Conservation (phyloP, 2,797 vertebrate genomes). For the Rhinogobio ventralis region DNA sequence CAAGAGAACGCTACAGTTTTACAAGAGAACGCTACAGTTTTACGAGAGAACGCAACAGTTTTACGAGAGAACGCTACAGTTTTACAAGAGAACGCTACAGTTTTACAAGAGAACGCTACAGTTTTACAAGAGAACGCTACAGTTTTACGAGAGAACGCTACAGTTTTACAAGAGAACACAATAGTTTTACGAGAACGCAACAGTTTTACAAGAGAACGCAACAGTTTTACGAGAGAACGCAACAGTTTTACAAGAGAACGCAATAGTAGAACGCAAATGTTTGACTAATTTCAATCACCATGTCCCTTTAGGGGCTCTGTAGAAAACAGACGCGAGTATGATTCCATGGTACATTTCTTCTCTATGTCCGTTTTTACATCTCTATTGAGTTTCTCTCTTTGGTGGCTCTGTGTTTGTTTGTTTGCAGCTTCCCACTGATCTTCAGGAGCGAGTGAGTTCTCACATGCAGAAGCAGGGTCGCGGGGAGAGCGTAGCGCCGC, state of each 20-base stretch:
- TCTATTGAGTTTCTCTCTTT: not conserved
- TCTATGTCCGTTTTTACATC: not conserved
- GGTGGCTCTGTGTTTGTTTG: not conserved
- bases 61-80: accelerated
- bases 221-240: not conserved
- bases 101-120: not conserved
- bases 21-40: not conserved
- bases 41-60: not conserved
- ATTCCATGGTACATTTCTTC: not conserved
- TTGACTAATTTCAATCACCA: not conserved
- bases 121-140: not conserved
- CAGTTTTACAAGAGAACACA: not conserved
- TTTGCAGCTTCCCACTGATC: conserved; percentile 86
- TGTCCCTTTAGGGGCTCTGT: not conserved
- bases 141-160: not conserved
- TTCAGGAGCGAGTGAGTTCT: conserved; percentile 90
- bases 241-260: not conserved
- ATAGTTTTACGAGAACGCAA: not conserved
- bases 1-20: not conserved
- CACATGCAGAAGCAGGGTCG: conserved; percentile 86
- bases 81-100: not conserved
- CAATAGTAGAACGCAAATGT: not conserved
- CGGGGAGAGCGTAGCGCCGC: conserved; percentile 78
- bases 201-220: not conserved
- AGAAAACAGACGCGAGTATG: too few species aligned